Conservation (phyloP, 2,113 vertebrate genomes). For the Pseudorasbora parva region DNA sequence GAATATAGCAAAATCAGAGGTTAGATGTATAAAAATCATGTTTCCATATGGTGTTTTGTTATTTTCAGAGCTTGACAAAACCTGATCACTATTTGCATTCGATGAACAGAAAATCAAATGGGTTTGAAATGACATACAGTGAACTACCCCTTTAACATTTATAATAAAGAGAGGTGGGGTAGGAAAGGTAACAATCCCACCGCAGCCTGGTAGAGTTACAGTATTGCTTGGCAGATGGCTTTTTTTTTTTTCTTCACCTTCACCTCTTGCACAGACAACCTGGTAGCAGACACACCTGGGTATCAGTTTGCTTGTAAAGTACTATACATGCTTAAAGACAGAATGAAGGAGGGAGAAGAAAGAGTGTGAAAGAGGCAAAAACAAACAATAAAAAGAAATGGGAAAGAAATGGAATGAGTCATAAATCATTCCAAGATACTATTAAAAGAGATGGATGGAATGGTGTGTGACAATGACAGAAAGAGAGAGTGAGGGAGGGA, state of each 20-base stretch:
- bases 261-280: constrained; percentile 54
- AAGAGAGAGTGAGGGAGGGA: constrained; percentile 18
- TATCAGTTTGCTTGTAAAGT: constrained; percentile 36
- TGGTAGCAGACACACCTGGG: constrained; percentile 33
- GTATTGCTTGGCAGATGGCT: constrained; percentile 54
- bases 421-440: constrained; percentile 28
- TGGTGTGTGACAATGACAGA: constrained; percentile 11
- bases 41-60: background rate
- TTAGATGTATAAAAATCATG: background rate
- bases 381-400: constrained; percentile 15
- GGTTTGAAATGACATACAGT: background rate
- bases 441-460: constrained; percentile 21
- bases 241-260: constrained; percentile 48
- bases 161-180: constrained; percentile 50
- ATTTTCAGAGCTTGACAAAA: background rate
- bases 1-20: background rate
- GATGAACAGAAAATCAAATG: background rate
- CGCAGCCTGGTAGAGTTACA: constrained; percentile 39
- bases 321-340: constrained; percentile 2
- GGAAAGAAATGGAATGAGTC: constrained; percentile 19
- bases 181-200: constrained; percentile 63
- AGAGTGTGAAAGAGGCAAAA: constrained; percentile 16
- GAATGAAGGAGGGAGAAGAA: constrained; percentile 3
- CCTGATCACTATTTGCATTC: background rate
- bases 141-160: background rate